phyloP scores from a whole-genome alignment of 2,888 invertebrate species.

The Megalurothrips usitatus region DNA sequence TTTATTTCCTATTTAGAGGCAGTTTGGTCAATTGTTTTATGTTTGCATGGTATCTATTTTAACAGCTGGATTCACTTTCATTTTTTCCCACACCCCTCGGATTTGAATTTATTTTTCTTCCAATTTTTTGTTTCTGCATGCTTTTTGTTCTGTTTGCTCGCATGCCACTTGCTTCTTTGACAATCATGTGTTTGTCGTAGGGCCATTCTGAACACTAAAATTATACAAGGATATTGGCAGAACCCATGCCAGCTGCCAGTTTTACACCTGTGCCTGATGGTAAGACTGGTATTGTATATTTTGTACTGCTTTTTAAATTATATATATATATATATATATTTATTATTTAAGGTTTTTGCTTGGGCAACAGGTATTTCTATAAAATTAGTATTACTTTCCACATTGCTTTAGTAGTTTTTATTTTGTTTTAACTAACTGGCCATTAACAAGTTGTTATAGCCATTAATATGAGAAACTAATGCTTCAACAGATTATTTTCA shows the following conservation, averaged over 20 bases:
- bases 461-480: too few species aligned
- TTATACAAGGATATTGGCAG: slow-evolving; percentile 11
- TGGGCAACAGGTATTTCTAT: too few species aligned
- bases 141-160: background rate
- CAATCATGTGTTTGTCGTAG: background rate
- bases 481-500: background rate
- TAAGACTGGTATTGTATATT: background rate
- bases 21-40: too few species aligned
- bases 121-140: background rate
- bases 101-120: background rate
- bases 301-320: background rate
- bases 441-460: background rate
- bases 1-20: too few species aligned
- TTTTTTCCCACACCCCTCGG: too few species aligned
- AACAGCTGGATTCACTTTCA: too few species aligned
- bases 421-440: background rate
- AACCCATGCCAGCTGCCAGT: background rate
- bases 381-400: too few species aligned
- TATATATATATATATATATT: too few species aligned
- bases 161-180: background rate
- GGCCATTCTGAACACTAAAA: background rate
- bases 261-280: background rate
- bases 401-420: too few species aligned
- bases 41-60: too few species aligned
- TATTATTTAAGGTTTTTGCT: too few species aligned